Evolutionary conservation across 2,113 vertebrate species (phyloP).

Genomic region (Cephalopterus ornatus): DNA sequence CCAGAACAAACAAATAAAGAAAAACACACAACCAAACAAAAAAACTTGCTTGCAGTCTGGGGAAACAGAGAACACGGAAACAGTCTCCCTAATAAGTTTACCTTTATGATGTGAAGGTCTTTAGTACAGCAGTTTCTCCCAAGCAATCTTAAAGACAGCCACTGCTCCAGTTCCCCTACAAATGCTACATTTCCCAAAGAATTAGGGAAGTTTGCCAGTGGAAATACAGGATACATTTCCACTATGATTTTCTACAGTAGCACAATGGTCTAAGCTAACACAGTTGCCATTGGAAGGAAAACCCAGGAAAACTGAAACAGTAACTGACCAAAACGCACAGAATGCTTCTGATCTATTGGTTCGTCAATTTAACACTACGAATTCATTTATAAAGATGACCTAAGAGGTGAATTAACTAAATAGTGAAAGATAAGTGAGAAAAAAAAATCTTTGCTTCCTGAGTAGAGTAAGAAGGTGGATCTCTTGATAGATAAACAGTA

Average conservation of each 20-base stretch:
- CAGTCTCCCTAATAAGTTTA: background rate
- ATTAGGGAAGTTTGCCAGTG: background rate
- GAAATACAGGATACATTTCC: background rate
- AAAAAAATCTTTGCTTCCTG: background rate
- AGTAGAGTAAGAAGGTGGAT: background rate
- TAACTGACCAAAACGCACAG: background rate
- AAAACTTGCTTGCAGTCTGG: background rate
- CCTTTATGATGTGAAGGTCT: background rate
- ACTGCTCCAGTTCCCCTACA: background rate
- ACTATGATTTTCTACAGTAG: background rate
- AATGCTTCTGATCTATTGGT: background rate
- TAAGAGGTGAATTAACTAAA: background rate
- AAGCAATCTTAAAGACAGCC: fast-evolving
- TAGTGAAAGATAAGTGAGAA: background rate
- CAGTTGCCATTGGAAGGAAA: background rate
- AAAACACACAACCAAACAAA: background rate
- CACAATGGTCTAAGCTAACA: background rate
- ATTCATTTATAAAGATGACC: background rate
- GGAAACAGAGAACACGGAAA: background rate
- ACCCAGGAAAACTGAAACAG: background rate
- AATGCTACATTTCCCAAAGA: background rate
- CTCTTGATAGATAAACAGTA: background rate
- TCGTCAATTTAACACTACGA: background rate
- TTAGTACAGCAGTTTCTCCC: background rate
- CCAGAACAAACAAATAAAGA: background rate